Conservation (phyloP, 2,113 vertebrate genomes). For the Pedetes capensis region DNA sequence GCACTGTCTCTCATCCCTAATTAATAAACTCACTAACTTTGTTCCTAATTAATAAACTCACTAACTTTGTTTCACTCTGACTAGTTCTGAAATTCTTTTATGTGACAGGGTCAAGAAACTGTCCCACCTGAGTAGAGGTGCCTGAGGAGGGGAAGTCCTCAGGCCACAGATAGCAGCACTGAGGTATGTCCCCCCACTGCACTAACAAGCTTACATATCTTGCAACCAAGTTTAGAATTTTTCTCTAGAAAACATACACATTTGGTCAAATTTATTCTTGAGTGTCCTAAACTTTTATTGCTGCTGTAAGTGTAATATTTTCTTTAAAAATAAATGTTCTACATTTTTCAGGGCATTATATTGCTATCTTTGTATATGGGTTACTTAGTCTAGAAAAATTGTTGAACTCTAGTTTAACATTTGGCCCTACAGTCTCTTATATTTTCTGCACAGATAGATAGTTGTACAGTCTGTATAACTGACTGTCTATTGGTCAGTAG, state of each 20-base stretch:
- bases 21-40: too few species aligned
- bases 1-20: too few species aligned
- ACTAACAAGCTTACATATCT: background rate
- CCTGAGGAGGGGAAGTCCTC: too few species aligned
- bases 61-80: too few species aligned
- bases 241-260: background rate
- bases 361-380: background rate
- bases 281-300: background rate
- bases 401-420: background rate
- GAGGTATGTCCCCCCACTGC: too few species aligned
- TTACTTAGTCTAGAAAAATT: background rate
- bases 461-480: background rate
- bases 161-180: too few species aligned
- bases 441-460: background rate
- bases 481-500: background rate
- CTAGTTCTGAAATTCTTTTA: too few species aligned
- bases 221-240: background rate
- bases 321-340: background rate
- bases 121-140: too few species aligned
- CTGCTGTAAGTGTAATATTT: background rate
- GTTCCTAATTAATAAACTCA: too few species aligned
- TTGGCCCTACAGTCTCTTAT: background rate
- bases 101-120: too few species aligned
- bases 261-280: background rate
- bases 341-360: background rate